Percentiles rank a stretch among this genome's conserved stretches.
These are phyloP conservation scores for Aricia agestis DNA, from an alignment of 1,140 invertebrate genomes.

Conservation along the genomic window DNA sequence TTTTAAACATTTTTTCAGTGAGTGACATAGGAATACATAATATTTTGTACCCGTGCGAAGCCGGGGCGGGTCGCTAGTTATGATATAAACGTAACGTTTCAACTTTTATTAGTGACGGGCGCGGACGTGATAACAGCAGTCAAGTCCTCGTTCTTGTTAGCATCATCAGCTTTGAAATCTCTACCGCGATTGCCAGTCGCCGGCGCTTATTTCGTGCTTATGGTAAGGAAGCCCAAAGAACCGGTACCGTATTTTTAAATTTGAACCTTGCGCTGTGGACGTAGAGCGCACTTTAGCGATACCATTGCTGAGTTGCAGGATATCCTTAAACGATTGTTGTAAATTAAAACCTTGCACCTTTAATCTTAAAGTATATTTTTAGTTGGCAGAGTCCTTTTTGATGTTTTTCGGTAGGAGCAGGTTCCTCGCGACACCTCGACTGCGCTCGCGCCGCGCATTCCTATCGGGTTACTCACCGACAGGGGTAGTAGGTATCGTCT, in stretches of 20 bases:
- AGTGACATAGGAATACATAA: too few relatives aligned
- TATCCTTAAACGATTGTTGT: too few relatives aligned
- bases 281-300: background rate
- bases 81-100: background rate
- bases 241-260: background rate
- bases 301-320: background rate
- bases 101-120: background rate
- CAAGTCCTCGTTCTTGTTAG: too few relatives aligned
- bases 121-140: background rate
- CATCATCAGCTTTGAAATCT: constrained; percentile 29
- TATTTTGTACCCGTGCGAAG: too few relatives aligned
- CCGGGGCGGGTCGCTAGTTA: too few relatives aligned
- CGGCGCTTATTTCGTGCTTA: constrained; percentile 29
- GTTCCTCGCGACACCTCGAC: constrained; percentile 35
- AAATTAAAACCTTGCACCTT: too few relatives aligned
- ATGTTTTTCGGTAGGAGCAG: constrained; percentile 34
- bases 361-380: constrained; percentile 21
- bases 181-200: constrained; percentile 35
- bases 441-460: constrained; percentile 39
- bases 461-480: constrained; percentile 42
- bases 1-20: too few relatives aligned
- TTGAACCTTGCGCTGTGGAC: background rate
- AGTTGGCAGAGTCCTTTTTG: constrained; percentile 28
- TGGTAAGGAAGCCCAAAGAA: background rate
- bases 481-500: constrained; percentile 26